These are phyloP conservation scores for Oryzias woworae DNA, from an alignment of 2,113 vertebrate genomes.

Conservation along the genomic window DNA sequence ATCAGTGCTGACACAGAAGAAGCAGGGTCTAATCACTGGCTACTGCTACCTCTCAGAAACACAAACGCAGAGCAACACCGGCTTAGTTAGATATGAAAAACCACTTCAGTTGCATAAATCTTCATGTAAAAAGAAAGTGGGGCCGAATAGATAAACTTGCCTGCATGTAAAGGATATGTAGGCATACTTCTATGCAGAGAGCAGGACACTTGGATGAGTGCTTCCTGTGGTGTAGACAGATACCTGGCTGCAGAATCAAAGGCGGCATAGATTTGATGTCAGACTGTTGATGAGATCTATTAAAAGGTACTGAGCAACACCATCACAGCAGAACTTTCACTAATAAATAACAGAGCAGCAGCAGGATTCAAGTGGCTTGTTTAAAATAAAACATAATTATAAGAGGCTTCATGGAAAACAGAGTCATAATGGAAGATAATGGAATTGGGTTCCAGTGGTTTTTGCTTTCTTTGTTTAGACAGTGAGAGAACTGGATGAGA, in stretches of 20 bases:
- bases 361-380: conserved; percentile 3
- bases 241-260: conserved; percentile 64
- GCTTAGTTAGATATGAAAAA: conserved; percentile 15
- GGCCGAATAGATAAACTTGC: conserved; percentile 8
- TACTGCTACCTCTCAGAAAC: conserved; percentile 60
- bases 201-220: conserved; percentile 11
- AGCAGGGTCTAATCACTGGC: conserved; percentile 68
- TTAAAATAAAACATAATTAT: conserved; percentile 26
- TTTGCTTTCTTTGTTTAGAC: conserved; percentile 34
- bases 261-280: conserved; percentile 46
- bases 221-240: conserved; percentile 49
- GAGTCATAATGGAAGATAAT: conserved; percentile 11
- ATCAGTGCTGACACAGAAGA: conserved; percentile 78
- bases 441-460: conserved; percentile 33
- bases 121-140: conserved; percentile 6
- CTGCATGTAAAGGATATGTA: conserved; percentile 5
- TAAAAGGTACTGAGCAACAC: conserved; percentile 51
- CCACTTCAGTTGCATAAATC: conserved; percentile 23
- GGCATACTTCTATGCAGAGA: not conserved
- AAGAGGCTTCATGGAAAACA: conserved; percentile 16
- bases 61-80: conserved; percentile 28
- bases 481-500: conserved; percentile 21
- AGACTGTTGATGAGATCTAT: conserved; percentile 57
- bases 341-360: conserved; percentile 25
- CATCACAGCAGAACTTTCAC: conserved; percentile 39